A percentile compares a stretch with the other conserved stretches of the same genome.
phyloP scores from a whole-genome alignment of 1,140 invertebrate genomes.

The Heliothis virescens region DNA sequence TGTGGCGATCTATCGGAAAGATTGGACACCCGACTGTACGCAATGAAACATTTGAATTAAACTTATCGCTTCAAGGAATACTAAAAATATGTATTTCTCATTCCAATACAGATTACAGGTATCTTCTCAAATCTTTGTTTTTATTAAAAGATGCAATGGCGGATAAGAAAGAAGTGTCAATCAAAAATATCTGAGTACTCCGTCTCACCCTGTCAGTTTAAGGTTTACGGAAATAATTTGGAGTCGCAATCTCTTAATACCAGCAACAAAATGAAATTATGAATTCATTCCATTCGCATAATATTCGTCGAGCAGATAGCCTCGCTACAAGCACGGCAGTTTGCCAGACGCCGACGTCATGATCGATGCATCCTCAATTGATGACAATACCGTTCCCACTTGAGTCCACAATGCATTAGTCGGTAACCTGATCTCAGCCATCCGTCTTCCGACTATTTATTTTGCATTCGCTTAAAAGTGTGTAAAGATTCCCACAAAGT shows the following conservation, averaged over 20 bases:
- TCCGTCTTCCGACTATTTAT: constrained; percentile 47
- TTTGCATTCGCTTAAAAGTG: constrained; percentile 38
- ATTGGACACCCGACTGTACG: not conserved
- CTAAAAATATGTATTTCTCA: not conserved
- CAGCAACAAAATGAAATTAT: too few relatives aligned
- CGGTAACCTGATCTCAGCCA: constrained; percentile 44
- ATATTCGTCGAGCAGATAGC: not conserved
- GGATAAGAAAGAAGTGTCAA: too few relatives aligned
- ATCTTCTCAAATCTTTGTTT: not conserved
- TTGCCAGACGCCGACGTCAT: constrained; percentile 22
- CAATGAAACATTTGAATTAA: constrained; percentile 1
- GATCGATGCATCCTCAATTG: constrained; percentile 47
- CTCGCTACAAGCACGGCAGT: not conserved
- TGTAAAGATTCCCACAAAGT: constrained; percentile 14
- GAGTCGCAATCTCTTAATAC: too few relatives aligned
- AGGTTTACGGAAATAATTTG: too few relatives aligned
- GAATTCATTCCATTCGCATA: too few relatives aligned
- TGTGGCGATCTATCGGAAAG: constrained; percentile 20
- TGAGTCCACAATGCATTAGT: constrained; percentile 46
- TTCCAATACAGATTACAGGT: too few relatives aligned
- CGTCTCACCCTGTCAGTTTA: too few relatives aligned
- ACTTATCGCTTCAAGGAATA: not conserved
- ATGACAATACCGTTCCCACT: constrained; percentile 32
- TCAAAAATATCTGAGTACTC: too few relatives aligned
- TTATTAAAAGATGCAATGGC: too few relatives aligned